These are phyloP conservation scores for Andrena flavipes DNA, from an alignment of 2,888 invertebrate species.

Conservation along the genomic window DNA sequence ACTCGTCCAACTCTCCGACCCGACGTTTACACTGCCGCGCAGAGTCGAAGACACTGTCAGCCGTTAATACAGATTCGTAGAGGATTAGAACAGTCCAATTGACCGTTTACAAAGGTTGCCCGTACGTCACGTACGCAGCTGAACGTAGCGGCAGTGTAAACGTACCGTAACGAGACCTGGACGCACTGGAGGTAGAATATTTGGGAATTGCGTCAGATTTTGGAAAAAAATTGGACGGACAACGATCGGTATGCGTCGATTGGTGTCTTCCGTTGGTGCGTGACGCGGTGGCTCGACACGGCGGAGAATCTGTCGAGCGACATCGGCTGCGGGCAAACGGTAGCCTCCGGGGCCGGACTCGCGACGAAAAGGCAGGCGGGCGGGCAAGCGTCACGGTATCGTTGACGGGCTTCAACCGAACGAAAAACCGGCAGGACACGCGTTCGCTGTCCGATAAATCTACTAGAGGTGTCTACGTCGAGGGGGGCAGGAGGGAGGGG, in stretches of 20 bases:
- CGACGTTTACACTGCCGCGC: not conserved
- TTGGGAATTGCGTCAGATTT: not conserved
- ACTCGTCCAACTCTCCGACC: no score
- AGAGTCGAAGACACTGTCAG: no score
- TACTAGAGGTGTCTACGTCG: constrained; percentile 54
- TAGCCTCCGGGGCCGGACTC: constrained; percentile 47
- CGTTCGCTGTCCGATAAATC: constrained; percentile 70
- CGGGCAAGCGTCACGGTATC: constrained; percentile 31
- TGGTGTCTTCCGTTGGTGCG: not conserved
- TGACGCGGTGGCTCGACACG: constrained; percentile 13
- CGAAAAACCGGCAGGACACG: constrained; percentile 63
- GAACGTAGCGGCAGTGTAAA: not conserved
- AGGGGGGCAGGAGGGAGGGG: not conserved
- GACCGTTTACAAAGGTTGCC: not conserved
- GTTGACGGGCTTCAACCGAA: constrained; percentile 46
- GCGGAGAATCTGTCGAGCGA: constrained; percentile 29
- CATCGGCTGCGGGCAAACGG: constrained; percentile 40
- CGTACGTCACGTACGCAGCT: not conserved
- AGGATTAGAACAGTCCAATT: no score
- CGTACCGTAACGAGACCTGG: not conserved
- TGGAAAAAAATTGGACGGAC: constrained; percentile 1
- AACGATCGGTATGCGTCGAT: not conserved
- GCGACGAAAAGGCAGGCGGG: constrained; percentile 55
- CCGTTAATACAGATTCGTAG: no score
- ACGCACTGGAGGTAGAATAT: not conserved